These are phyloP conservation scores for Nicator chloris DNA, from an alignment of 2,113 vertebrate genomes.

Conservation along the genomic window DNA sequence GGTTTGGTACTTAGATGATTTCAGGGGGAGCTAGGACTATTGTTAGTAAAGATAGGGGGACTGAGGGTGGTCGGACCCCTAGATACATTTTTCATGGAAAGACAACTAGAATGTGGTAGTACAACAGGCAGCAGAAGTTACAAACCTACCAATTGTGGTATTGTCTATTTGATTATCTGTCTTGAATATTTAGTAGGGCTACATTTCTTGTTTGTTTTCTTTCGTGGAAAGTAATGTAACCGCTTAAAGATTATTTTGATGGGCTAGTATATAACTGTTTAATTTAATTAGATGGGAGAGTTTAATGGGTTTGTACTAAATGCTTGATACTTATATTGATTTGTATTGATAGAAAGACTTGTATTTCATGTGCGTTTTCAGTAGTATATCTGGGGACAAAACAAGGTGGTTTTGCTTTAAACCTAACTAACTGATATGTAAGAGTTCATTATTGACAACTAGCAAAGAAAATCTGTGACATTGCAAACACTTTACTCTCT, in stretches of 20 bases:
- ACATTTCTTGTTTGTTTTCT: background rate
- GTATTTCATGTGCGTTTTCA: background rate
- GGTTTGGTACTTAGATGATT: background rate
- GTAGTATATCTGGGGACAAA: accelerated
- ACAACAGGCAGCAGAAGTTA: background rate
- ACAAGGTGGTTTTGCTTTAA: background rate
- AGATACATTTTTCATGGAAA: background rate
- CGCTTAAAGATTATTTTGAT: background rate
- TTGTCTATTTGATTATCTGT: background rate
- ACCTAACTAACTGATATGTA: background rate
- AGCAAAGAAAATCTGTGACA: background rate
- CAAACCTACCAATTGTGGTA: background rate
- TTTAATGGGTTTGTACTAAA: background rate
- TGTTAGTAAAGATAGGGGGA: background rate
- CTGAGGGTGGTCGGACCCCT: background rate
- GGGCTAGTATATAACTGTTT: background rate
- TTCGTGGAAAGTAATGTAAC: background rate
- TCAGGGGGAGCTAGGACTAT: background rate
- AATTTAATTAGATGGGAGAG: background rate
- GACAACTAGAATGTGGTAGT: background rate
- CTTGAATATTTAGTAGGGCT: background rate
- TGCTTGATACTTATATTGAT: background rate
- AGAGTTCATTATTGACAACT: background rate
- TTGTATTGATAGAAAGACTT: background rate
- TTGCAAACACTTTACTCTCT: background rate